Percentiles rank a stretch among this genome's conserved stretches.
phyloP scores from a whole-genome alignment of 2,888 invertebrate species.

The Scaptomyza caliginosa region DNA sequence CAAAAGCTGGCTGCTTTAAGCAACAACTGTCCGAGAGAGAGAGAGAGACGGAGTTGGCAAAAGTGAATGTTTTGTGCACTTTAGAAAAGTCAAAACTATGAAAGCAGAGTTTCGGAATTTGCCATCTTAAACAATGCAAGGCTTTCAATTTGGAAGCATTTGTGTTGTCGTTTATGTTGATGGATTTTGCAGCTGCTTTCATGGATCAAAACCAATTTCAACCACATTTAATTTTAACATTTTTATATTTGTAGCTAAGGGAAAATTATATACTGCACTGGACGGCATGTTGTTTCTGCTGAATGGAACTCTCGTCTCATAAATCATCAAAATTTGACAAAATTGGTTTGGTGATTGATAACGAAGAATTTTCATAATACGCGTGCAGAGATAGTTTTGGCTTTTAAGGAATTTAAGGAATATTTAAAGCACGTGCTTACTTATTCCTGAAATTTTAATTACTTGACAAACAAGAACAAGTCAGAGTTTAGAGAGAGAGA shows the following conservation, averaged over 20 bases:
- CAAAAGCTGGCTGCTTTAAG: not conserved
- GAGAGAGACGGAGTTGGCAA: no score
- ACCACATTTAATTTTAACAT: slow-evolving; percentile 12
- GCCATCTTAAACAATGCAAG: not conserved
- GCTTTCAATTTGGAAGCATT: slow-evolving; percentile 1
- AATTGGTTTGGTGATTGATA: slow-evolving; percentile 26
- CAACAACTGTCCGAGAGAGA: not conserved
- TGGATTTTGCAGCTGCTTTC: slow-evolving; percentile 28
- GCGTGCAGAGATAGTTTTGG: not conserved
- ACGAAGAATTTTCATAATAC: not conserved
- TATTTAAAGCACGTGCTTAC: not conserved
- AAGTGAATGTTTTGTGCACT: not conserved
- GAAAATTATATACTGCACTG: not conserved
- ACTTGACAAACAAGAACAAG: not conserved
- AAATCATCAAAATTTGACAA: slow-evolving; percentile 37
- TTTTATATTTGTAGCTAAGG: not conserved
- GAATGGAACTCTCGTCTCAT: slow-evolving; percentile 10
- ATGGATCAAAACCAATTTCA: not conserved
- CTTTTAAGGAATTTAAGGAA: not conserved
- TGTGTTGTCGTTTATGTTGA: slow-evolving; percentile 13
- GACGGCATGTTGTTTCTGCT: not conserved
- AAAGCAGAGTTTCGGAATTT: not conserved
- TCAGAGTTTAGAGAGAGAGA: no score
- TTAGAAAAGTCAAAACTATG: slow-evolving; percentile 1
- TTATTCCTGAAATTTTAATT: not conserved